Evolutionary conservation across 2,797 vertebrate species (phyloP), one percentile per base, ranked within the genome.

Genomic region (Australoheros facetus): DNA sequence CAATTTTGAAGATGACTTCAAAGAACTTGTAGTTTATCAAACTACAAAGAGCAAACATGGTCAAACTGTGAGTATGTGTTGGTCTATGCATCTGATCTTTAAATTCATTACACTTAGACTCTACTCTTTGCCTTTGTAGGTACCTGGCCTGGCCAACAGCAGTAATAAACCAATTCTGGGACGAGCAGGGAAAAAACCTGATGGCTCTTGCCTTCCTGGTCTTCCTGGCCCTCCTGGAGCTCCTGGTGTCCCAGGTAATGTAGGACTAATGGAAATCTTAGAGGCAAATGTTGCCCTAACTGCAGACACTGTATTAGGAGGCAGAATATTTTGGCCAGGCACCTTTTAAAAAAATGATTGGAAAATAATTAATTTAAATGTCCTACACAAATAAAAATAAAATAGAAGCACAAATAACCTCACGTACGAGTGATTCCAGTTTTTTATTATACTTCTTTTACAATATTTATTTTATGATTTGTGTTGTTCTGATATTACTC

Each of bases 201-300:
- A 94, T 11, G 79, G 57, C 14, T 45, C 89, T 1, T 89, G 88
- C 72, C 79, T 83, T 45, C 77, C 90, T 56, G 94, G 93, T 59
- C 73, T 90, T 34, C 88, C 92, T 1, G 95, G 95, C 7, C 71
- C 91, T 69, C 91, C 94, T 59, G 96, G 96, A 77, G 78, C 92
- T n/a, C 95, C 94, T 5, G 95, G 96, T 1, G 86, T 95, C n/a
- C 94, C 94, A 93, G 96, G 96, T 96, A 93, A 66, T 23, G 17
- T 69, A 10, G 16, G 8, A 12, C 51, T 48, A 23, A 73, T 6
- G 54, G 32, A 9, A 53, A 56, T 34, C 21, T 55, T 45, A 11
- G 16, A 60, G 3, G 57, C 51, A 73, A 53, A 60, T 16, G n/a
- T 14, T 54, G 13, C 17, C 16, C 4, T 4, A 32, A 2, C n/a